Evolutionary conservation across 2,113 vertebrate genomes (phyloP), one percentile per base, ranked within the genome.

Genomic region (Sterrhoptilus dennistouni): DNA sequence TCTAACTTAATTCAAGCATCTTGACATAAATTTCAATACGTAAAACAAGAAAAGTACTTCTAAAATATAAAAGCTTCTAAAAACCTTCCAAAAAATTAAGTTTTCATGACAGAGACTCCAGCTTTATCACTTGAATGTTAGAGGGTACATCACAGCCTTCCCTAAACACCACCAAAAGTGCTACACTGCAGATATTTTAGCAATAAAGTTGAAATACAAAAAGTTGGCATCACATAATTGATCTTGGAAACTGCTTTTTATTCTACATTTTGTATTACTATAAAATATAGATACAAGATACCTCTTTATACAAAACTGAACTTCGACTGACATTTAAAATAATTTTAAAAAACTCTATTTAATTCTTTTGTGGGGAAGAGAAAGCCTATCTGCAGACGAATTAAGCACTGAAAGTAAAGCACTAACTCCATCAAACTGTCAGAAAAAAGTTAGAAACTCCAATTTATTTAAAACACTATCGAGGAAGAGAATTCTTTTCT

Each of bases 401-500:
- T 91, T 87, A 93, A 89, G 68, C n/a, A 57, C 47, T 70, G 72
- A 78, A 96, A 74, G 50, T 85, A 93, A 84, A 86, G 69, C 7
- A 84, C 19, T 49, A 38, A 80, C 65, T 92, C 61, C 57, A 87
- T 78, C 49, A 79, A 76, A 79, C 53, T 86, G 60, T 89, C 90
- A 97, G 47, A 54, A 75, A 81, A 76, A 94, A 80, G 40, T 49
- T 8, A 71, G 35, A 42, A 90, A 54, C 42, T 64, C 27, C 24
- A 44, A 86, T 60, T 92, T 82, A 59, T 78, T 93, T 69, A 45
- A 83, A 93, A 91, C 31, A 89, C 18, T 66, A 89, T 35, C 52
- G 64, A 71, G 40, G 27, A 83, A 83, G 36, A 83, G 0, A 90
- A 76, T 36, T 29, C 13, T 75, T 93, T 91, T 74, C 31, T 74